These are phyloP conservation scores for Fopius arisanus DNA, from an alignment of 1,140 invertebrate genomes.

Conservation along the genomic window DNA sequence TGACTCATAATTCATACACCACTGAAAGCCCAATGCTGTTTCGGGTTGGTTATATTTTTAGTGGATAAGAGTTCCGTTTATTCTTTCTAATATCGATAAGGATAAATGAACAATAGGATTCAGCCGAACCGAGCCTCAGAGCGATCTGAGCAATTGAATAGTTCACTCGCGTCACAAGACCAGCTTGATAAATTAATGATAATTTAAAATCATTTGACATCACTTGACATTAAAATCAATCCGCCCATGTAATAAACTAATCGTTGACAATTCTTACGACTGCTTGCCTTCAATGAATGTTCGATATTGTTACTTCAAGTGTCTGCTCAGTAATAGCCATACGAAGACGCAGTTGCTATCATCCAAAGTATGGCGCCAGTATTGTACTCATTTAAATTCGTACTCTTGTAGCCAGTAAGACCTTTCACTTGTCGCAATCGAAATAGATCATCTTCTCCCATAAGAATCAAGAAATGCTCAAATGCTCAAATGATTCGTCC, in stretches of 20 bases:
- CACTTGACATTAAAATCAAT: constrained; percentile 63
- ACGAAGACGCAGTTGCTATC: constrained; percentile 20
- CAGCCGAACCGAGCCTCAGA: neutral
- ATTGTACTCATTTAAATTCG: neutral
- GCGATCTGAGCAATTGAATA: constrained; percentile 47
- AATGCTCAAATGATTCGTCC: no score
- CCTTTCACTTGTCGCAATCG: neutral
- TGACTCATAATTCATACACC: constrained; percentile 23
- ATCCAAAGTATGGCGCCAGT: neutral
- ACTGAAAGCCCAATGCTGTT: constrained; percentile 4
- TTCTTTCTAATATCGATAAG: constrained; percentile 27
- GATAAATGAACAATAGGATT: neutral
- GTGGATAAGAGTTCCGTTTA: no score
- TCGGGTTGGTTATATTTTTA: neutral
- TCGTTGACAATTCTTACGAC: constrained; percentile 59
- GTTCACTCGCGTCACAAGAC: constrained; percentile 46
- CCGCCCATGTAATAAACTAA: constrained; percentile 61
- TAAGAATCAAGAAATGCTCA: neutral
- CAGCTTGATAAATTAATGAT: constrained; percentile 56
- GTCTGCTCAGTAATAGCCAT: constrained; percentile 6
- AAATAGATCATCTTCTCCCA: neutral
- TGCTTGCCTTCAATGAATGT: constrained; percentile 53
- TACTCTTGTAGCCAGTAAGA: neutral
- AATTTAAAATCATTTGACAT: constrained; percentile 61
- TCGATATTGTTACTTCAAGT: constrained; percentile 39